Evolutionary conservation across 2,888 invertebrate genomes (phyloP).

Genomic region (Cordilura impudica): DNA sequence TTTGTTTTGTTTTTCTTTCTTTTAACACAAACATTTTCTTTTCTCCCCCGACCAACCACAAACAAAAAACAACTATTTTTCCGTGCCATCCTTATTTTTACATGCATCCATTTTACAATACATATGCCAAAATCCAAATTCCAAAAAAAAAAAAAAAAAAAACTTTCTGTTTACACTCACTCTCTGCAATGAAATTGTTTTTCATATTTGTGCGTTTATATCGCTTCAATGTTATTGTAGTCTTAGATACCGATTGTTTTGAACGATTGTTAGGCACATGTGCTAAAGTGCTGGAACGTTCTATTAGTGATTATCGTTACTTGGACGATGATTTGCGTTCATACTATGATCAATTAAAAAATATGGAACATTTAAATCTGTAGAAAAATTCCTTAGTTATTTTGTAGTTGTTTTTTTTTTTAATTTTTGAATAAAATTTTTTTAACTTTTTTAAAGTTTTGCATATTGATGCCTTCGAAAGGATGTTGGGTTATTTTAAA

Average conservation of each 20-base stretch:
- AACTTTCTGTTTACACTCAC: background rate
- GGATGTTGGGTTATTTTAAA: conserved; percentile 97
- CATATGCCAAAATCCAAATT: background rate
- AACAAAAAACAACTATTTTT: no score
- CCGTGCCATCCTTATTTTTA: no score
- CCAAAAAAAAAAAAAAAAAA: background rate
- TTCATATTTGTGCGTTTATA: background rate
- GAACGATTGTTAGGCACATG: conserved; percentile 76
- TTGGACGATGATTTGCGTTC: conserved; percentile 76
- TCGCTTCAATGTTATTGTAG: conserved; percentile 65
- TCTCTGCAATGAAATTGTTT: conserved; percentile 5
- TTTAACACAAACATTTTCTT: conserved; percentile 55
- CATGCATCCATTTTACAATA: background rate
- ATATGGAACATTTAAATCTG: conserved; percentile 41
- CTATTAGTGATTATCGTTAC: conserved; percentile 76
- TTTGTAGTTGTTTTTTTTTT: background rate
- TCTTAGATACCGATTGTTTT: conserved; percentile 76
- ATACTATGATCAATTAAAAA: conserved; percentile 70
- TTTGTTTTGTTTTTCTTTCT: conserved; percentile 50
- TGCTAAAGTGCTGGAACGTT: conserved; percentile 73
- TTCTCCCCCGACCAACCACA: conserved; percentile 19
- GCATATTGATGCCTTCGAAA: conserved; percentile 97
- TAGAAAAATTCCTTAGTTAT: conserved; percentile 20
- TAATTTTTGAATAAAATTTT: conserved; percentile 2
- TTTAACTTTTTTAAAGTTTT: conserved; percentile 82